These are phyloP conservation scores for Pachypeltis micranthus DNA, from an alignment of 1,140 invertebrate species.

Conservation along the genomic window DNA sequence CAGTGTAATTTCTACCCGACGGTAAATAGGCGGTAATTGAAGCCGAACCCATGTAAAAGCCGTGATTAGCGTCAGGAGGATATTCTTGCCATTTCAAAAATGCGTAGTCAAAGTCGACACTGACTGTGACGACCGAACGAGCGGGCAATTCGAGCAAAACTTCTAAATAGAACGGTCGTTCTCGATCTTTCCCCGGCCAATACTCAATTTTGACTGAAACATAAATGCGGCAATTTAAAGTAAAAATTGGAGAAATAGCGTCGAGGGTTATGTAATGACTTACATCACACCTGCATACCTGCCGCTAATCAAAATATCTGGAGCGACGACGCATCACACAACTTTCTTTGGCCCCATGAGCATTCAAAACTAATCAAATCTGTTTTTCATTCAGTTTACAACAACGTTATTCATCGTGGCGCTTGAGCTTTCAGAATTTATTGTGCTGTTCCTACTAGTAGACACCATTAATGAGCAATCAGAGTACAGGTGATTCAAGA, in stretches of 20 bases:
- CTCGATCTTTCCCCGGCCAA: slow-evolving; percentile 70
- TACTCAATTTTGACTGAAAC: slow-evolving; percentile 45
- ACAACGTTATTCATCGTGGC: too few relatives aligned
- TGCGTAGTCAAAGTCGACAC: slow-evolving; percentile 83
- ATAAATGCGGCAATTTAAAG: slow-evolving; percentile 13
- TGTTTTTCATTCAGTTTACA: too few relatives aligned
- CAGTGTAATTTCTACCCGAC: slow-evolving; percentile 64
- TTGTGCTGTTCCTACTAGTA: too few relatives aligned
- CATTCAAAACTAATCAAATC: too few relatives aligned
- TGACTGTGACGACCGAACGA: slow-evolving; percentile 65
- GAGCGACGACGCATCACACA: too few relatives aligned
- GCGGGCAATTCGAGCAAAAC: slow-evolving; percentile 67
- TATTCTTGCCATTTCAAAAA: slow-evolving; percentile 98
- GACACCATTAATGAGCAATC: too few relatives aligned
- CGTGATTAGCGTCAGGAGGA: slow-evolving; percentile 97
- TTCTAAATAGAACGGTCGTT: slow-evolving; percentile 80
- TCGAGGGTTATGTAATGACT: too few relatives aligned
- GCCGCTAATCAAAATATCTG: too few relatives aligned
- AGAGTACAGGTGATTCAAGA: too few relatives aligned
- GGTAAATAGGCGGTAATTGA: slow-evolving; percentile 67
- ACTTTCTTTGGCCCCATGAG: too few relatives aligned
- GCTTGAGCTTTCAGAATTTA: too few relatives aligned
- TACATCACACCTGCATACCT: too few relatives aligned
- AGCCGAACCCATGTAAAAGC: slow-evolving; percentile 84
- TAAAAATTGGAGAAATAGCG: background rate